Percentiles rank a stretch among this genome's conserved stretches.
Conservation (phyloP, 2,797 vertebrate species). For the Sebastolobus alascanus region DNA sequence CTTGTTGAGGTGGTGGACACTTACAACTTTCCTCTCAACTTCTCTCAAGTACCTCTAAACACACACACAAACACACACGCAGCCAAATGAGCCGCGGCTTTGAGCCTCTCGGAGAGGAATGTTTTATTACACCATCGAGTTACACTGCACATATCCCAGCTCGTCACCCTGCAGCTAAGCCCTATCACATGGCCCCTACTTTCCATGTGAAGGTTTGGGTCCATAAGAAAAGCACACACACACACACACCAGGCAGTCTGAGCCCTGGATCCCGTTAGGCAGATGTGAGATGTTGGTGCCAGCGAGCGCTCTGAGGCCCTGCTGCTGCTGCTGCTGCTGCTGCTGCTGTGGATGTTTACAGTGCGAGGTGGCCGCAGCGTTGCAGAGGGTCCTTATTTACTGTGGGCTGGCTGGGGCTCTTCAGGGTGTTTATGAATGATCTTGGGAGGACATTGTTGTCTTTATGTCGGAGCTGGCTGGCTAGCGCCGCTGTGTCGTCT, state of each 20-base stretch:
- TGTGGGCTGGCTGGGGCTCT: constrained; percentile 56
- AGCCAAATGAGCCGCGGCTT: constrained; percentile 65
- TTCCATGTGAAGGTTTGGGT: constrained; percentile 76
- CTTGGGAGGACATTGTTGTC: constrained; percentile 84
- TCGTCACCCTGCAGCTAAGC: constrained; percentile 82
- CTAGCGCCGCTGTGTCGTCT: constrained; percentile 81
- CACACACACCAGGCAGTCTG: constrained; percentile 56
- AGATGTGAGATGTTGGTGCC: constrained; percentile 79
- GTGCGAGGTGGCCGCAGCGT: constrained; percentile 50
- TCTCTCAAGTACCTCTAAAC: constrained; percentile 77
- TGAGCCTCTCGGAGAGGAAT: constrained; percentile 77
- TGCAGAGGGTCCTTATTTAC: constrained; percentile 77
- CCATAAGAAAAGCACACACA: constrained; percentile 61
- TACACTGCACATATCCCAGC: constrained; percentile 77
- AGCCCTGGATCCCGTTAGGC: constrained; percentile 64
- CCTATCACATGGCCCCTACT: constrained; percentile 77
- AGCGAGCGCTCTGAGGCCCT: constrained; percentile 53
- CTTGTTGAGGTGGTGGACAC: constrained; percentile 86
- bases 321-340: constrained; percentile 47
- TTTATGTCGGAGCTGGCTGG: constrained; percentile 82
- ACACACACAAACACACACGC: constrained; percentile 51
- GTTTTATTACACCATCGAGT: constrained; percentile 79
- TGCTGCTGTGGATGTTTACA: constrained; percentile 66
- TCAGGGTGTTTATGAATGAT: constrained; percentile 78
- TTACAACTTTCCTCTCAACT: constrained; percentile 88